phyloP scores from a whole-genome alignment of 2,888 invertebrate species.

The Phengaris arion region DNA sequence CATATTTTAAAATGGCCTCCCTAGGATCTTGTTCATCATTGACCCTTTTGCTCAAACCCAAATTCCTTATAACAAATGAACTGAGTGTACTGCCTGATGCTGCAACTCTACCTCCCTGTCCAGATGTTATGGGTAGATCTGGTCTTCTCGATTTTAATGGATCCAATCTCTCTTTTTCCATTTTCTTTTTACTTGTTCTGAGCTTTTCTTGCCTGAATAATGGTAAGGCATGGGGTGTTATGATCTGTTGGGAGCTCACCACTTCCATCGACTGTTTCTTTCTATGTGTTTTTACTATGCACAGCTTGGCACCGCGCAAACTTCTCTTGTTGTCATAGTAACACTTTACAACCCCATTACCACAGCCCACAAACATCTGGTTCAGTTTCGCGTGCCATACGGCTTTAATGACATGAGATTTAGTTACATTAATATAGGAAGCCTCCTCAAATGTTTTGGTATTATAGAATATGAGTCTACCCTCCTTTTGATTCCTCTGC shows the following conservation, averaged over 20 bases:
- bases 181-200: constrained; percentile 91
- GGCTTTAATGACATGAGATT: constrained; percentile 91
- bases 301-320: constrained; percentile 93
- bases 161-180: constrained; percentile 94
- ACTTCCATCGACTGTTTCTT: constrained; percentile 92
- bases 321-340: constrained; percentile 94
- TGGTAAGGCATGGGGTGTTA: constrained; percentile 97
- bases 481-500: constrained; percentile 81
- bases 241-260: constrained; percentile 93
- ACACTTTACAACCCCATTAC: constrained; percentile 93
- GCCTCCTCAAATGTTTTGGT: constrained; percentile 86
- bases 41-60: constrained; percentile 94
- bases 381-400: constrained; percentile 99
- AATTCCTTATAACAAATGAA: constrained; percentile 96
- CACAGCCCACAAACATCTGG: constrained; percentile 95
- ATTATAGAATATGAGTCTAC: constrained; percentile 89
- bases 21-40: constrained; percentile 96
- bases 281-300: constrained; percentile 88
- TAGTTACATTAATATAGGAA: constrained; percentile 86
- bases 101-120: constrained; percentile 95
- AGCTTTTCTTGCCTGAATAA: constrained; percentile 95
- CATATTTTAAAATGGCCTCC: constrained; percentile 95
- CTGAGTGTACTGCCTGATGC: constrained; percentile 97
- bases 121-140: constrained; percentile 92
- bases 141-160: constrained; percentile 90